Percentiles rank a stretch among this genome's conserved stretches.
phyloP scores from a whole-genome alignment of 2,113 vertebrate genomes.

The Astur gentilis region DNA sequence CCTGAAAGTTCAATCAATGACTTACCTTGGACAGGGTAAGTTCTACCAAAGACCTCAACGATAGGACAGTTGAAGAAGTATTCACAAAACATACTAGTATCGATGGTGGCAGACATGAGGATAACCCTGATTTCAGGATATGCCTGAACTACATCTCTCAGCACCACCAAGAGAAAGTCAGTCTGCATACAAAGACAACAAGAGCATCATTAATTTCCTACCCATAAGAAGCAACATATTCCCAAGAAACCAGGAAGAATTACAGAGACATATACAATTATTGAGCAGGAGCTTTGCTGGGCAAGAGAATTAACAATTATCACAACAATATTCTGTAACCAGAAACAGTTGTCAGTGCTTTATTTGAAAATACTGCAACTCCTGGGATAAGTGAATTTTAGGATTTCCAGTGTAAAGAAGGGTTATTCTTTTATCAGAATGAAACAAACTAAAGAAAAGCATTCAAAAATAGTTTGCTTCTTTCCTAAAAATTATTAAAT shows the following conservation, averaged over 20 bases:
- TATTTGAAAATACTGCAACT: neutral
- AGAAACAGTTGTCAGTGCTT: neutral
- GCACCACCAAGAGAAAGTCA: conserved; percentile 95
- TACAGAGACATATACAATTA: neutral
- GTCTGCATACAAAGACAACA: conserved; percentile 72
- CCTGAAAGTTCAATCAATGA: neutral
- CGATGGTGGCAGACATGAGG: conserved; percentile 98
- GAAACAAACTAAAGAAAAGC: neutral
- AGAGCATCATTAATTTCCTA: neutral
- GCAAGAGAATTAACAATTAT: neutral
- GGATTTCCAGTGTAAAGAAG: neutral
- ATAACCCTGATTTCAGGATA: conserved; percentile 90
- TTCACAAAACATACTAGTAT: conserved; percentile 95
- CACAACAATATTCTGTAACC: neutral
- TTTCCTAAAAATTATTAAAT: neutral
- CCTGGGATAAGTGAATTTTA: neutral
- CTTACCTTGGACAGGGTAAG: conserved; percentile 90
- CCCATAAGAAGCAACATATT: neutral
- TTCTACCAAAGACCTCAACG: conserved; percentile 92
- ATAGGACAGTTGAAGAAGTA: conserved; percentile 93
- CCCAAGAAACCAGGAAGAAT: neutral
- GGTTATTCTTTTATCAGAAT: neutral
- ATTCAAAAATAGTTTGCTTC: neutral
- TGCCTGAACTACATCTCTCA: conserved; percentile 89
- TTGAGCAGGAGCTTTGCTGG: neutral